Evolutionary conservation across 92 coral and sea anemone genomes (phyloP), one percentile per base, ranked within the genome.

Genomic region (Siderastrea radians): DNA sequence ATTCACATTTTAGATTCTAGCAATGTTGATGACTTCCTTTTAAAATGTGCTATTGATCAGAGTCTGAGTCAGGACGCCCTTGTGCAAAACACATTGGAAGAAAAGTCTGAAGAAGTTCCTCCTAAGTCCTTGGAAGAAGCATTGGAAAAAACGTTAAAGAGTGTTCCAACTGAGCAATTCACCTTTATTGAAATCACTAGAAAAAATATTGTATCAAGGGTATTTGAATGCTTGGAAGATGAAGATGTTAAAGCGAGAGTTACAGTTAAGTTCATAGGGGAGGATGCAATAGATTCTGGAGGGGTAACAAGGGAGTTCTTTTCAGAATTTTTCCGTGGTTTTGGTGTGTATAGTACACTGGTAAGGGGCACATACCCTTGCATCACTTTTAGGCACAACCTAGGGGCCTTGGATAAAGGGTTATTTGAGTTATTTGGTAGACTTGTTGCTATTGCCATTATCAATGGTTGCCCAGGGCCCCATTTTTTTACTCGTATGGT

Each of bases 311-410:
- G 85, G 70, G 89, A 89, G 50, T 85, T 58, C 53, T 88, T 89
- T 84, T 54, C 71, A 13, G 88, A 62, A 38, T 49, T 76, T 60
- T 89, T 90, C 80, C 84, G 64, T 52, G 75, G 77, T 54, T 74
- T 75, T 75, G 63, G 79, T 75, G 66, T 68, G 13, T 44, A 55
- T 75, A 75, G 49, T 26, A 75, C 13, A 44, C 81, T 90, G 64
- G 64, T 78, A 8, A 79, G 94, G 79, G 92, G 94, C 45, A 55
- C 89, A n/a, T 68, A 74, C 53, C 89, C 92, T 44, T 62, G 83
- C 57, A 45, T 91, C 72, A 89, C 95, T 17, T 92, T 92, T 80
- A 63, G 76, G 58, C 91, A 92, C 79, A 82, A 89, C 63, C 90
- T 84, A 53, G 55, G 74, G 45, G 93, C 93, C 13, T 74, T 92